phyloP scores from a whole-genome alignment of 2,113 vertebrate species.

The Gnathonemus longibarbis region DNA sequence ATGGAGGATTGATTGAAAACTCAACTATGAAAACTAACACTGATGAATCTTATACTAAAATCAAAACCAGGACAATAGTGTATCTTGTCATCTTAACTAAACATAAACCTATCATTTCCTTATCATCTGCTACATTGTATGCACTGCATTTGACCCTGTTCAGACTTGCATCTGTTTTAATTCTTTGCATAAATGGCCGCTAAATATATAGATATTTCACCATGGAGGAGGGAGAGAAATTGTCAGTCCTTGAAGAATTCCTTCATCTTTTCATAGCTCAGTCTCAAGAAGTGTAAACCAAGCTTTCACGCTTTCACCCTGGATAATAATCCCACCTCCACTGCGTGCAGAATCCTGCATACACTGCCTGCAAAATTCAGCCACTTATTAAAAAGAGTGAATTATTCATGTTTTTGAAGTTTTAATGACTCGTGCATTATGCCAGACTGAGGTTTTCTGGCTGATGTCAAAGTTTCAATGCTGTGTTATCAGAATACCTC shows the following conservation, averaged over 20 bases:
- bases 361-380: conserved; percentile 15
- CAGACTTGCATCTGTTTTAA: neutral
- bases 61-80: neutral
- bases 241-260: neutral
- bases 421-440: conserved; percentile 51
- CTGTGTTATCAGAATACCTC: conserved; percentile 29
- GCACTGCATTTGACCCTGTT: neutral
- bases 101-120: neutral
- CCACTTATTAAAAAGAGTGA: conserved; percentile 40
- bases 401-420: conserved; percentile 55
- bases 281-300: conserved; percentile 15
- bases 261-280: conserved; percentile 8
- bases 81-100: neutral
- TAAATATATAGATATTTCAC: neutral
- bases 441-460: conserved; percentile 37
- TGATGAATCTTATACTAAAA: neutral
- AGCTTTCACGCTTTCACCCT: neutral
- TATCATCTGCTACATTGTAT: neutral
- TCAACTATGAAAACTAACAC: neutral
- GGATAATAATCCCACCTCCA: conserved; percentile 20
- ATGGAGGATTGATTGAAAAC: neutral
- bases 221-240: neutral
- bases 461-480: conserved; percentile 44
- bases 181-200: neutral
- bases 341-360: neutral